These are phyloP conservation scores for Orthosia cruda DNA, from an alignment of 2,888 invertebrate species.

Conservation along the genomic window DNA sequence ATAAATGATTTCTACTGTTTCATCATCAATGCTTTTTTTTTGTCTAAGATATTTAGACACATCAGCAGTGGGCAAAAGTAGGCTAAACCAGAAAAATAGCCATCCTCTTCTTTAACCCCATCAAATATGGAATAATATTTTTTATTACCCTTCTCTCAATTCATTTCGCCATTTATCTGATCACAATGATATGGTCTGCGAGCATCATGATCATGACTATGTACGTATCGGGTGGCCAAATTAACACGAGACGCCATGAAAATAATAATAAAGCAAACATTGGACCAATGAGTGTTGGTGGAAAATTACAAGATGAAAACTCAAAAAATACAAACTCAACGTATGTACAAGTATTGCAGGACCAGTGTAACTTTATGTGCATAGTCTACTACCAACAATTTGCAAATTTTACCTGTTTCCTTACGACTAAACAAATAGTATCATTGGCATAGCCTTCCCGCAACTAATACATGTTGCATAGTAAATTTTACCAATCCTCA, in stretches of 20 bases:
- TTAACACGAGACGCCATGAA: conserved; percentile 72
- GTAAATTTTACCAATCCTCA: neutral
- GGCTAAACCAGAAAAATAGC: neutral
- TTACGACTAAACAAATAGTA: neutral
- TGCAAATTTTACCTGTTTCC: neutral
- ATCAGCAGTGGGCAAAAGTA: no score
- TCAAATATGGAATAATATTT: neutral
- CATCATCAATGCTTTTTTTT: neutral
- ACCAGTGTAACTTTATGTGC: conserved; percentile 28
- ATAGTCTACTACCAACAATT: neutral
- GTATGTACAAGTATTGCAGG: conserved; percentile 77
- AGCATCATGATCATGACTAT: conserved; percentile 60
- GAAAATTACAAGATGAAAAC: conserved; percentile 44
- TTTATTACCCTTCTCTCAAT: neutral
- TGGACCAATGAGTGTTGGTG: conserved; percentile 66
- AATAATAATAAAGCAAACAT: conserved; percentile 73
- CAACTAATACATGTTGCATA: neutral
- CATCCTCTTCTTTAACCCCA: neutral
- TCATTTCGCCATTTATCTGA: neutral
- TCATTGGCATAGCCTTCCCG: neutral
- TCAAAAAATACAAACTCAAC: conserved; percentile 76
- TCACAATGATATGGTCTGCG: conserved; percentile 30
- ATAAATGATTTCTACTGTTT: neutral
- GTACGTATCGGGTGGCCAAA: conserved; percentile 46
- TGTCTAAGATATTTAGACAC: neutral